Percentiles rank a stretch among this genome's conserved stretches.
Conservation (phyloP, 1,140 invertebrate species). For the Sitophilus oryzae region DNA sequence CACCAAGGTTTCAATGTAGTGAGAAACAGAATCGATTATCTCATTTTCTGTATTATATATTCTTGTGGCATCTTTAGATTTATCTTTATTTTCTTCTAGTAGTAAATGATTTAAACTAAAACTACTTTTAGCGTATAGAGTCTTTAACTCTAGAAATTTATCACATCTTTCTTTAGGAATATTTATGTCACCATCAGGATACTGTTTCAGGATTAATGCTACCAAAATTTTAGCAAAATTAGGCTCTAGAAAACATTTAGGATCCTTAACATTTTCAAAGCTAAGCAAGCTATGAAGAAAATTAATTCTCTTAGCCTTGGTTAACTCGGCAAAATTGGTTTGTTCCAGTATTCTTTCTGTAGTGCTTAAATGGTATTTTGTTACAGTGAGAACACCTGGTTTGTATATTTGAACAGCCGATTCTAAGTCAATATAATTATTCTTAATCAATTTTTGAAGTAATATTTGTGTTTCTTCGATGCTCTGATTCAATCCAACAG, state of each 20-base stretch:
- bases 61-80: not conserved
- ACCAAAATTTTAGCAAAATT: conserved; percentile 33
- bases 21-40: conserved; percentile 3
- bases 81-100: conserved; percentile 8
- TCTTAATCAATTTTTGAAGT: conserved; percentile 40
- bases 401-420: conserved; percentile 42
- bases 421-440: conserved; percentile 37
- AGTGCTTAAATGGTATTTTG: conserved; percentile 41
- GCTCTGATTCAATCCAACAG: conserved; percentile 41
- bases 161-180: conserved; percentile 1
- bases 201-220: conserved; percentile 35
- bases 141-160: conserved; percentile 18
- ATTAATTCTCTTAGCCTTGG: conserved; percentile 14
- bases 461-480: conserved; percentile 42
- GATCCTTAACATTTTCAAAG: conserved; percentile 19
- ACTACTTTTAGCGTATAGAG: conserved; percentile 28
- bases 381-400: conserved; percentile 42
- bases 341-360: conserved; percentile 34
- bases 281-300: conserved; percentile 35
- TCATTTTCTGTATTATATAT: conserved; percentile 15
- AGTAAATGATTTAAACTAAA: conserved; percentile 25
- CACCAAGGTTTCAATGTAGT: conserved; percentile 15
- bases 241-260: conserved; percentile 17
- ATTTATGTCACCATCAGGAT: conserved; percentile 19
- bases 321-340: conserved; percentile 10